These are phyloP conservation scores for Embidobia sp. DNA, from an alignment of 2,888 invertebrate species.

Conservation along the genomic window DNA sequence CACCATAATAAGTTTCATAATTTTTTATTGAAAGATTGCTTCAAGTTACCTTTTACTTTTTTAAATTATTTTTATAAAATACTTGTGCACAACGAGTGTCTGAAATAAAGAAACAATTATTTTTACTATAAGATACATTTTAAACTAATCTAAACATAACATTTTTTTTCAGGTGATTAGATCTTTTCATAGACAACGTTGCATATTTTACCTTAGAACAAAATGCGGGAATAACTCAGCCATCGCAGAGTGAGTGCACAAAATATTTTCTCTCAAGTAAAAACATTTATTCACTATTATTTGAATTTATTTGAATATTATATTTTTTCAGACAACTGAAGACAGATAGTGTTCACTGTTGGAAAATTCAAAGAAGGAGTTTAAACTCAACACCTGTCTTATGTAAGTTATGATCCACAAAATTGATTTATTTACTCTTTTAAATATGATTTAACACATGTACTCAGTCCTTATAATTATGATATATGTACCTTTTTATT, in stretches of 20 bases:
- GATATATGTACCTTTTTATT: too few species aligned
- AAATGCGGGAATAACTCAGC: constrained; percentile 68
- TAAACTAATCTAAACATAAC: not conserved
- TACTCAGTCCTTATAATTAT: too few species aligned
- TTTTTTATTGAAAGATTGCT: constrained; percentile 10
- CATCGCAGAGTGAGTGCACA: constrained; percentile 70
- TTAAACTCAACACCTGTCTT: constrained; percentile 75
- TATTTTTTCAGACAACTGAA: constrained; percentile 66
- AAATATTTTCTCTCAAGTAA: constrained; percentile 10
- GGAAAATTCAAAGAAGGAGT: constrained; percentile 74
- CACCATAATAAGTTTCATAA: constrained; percentile 5
- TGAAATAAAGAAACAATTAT: too few species aligned
- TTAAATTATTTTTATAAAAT: too few species aligned
- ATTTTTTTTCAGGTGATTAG: constrained; percentile 73
- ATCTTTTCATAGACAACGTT: constrained; percentile 73
- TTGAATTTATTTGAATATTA: not conserved
- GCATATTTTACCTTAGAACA: constrained; percentile 72
- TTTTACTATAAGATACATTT: too few species aligned
- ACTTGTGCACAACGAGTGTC: too few species aligned
- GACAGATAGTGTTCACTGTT: constrained; percentile 67
- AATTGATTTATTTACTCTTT: too few species aligned
- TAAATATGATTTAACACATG: too few species aligned
- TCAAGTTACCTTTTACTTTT: not conserved
- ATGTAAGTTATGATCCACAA: too few species aligned
- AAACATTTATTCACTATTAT: too few species aligned